These are phyloP conservation scores for Cryptocephalus primarius DNA, from an alignment of 2,888 invertebrate genomes.

Conservation along the genomic window DNA sequence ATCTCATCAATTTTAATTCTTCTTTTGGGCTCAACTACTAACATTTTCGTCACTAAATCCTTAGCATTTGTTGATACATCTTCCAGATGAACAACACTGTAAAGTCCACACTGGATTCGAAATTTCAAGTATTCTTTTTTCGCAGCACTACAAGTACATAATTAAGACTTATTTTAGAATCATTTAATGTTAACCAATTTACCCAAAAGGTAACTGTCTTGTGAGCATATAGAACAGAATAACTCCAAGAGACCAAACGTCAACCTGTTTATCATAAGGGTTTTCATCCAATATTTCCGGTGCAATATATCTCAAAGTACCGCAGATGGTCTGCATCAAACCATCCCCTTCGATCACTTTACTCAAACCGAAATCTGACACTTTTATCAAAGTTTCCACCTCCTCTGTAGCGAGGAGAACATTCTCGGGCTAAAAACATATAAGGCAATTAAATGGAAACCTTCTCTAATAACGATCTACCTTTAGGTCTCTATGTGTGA, in stretches of 20 bases:
- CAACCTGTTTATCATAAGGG: conserved; percentile 64
- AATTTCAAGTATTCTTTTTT: too few relatives aligned
- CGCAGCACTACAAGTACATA: neutral
- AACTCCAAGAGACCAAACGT: conserved; percentile 88
- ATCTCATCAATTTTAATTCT: conserved; percentile 55
- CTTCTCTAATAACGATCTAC: conserved; percentile 32
- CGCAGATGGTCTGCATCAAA: conserved; percentile 81
- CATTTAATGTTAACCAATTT: conserved; percentile 9
- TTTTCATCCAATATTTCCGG: conserved; percentile 58
- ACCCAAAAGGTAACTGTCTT: conserved; percentile 31
- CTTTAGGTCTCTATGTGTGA: conserved; percentile 68
- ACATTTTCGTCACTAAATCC: conserved; percentile 59
- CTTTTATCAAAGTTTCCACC: conserved; percentile 58
- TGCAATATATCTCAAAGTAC: conserved; percentile 81
- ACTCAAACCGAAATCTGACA: conserved; percentile 85
- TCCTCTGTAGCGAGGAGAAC: conserved; percentile 53
- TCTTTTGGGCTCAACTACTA: conserved; percentile 54
- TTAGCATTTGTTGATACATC: conserved; percentile 53
- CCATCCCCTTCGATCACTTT: conserved; percentile 70
- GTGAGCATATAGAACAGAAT: conserved; percentile 51
- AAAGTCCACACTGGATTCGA: neutral
- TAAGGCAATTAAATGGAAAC: too few relatives aligned
- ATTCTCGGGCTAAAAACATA: conserved; percentile 55
- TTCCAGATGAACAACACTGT: conserved; percentile 26
- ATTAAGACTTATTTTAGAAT: neutral